Percentiles rank a stretch among this genome's conserved stretches.
Conservation (phyloP, 2,797 vertebrate genomes). For the Sebastes flavidus region DNA sequence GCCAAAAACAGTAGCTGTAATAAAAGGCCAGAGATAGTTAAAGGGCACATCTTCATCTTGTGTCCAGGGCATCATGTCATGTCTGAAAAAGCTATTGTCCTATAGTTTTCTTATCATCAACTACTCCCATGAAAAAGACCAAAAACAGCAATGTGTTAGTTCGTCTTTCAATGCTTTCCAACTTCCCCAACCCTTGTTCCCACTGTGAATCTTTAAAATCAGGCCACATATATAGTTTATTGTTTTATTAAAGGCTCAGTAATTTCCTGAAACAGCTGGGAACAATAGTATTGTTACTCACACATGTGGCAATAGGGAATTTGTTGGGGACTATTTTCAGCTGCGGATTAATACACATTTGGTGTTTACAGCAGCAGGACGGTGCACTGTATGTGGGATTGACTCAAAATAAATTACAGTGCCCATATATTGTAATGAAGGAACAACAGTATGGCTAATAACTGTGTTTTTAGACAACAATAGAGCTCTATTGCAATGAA, state of each 20-base stretch:
- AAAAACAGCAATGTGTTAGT: background rate
- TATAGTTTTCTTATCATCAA: background rate
- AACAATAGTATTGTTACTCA: background rate
- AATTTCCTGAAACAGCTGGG: background rate
- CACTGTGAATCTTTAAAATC: background rate
- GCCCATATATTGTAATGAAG: background rate
- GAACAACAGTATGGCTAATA: background rate
- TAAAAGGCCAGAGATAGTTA: background rate
- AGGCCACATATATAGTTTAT: background rate
- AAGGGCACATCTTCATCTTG: background rate
- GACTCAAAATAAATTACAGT: background rate
- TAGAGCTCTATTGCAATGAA: background rate
- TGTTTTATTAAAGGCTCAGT: background rate
- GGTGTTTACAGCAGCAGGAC: background rate
- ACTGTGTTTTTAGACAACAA: background rate
- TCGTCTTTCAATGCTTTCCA: background rate
- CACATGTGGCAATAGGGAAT: background rate
- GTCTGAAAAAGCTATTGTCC: background rate
- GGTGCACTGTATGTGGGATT: background rate
- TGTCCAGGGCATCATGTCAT: background rate
- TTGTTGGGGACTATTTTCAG: background rate
- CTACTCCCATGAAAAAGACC: background rate
- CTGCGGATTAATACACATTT: background rate
- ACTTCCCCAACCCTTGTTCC: background rate
- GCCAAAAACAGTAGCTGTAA: background rate